Percentiles rank a stretch among this genome's conserved stretches.
These are phyloP conservation scores for Chelonia mydas DNA, from an alignment of 2,797 vertebrate species.

Conservation along the genomic window DNA sequence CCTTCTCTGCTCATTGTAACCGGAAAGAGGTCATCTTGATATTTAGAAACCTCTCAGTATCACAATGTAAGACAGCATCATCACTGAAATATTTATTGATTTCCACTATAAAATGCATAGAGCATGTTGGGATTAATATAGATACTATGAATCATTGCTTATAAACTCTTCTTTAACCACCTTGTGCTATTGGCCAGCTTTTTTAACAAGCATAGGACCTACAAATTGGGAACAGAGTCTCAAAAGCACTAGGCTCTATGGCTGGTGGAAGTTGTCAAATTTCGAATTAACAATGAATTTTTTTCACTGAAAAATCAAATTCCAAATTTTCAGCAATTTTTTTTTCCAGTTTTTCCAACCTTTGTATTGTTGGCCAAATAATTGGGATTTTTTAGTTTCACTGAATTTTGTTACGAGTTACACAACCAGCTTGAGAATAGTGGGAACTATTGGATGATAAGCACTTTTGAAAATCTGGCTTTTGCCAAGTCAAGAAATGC, in stretches of 20 bases:
- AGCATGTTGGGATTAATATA: neutral
- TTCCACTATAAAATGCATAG: neutral
- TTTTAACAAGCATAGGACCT: no score
- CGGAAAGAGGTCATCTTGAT: neutral
- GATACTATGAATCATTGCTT: neutral
- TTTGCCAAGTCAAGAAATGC: neutral
- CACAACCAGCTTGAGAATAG: neutral
- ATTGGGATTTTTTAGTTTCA: neutral
- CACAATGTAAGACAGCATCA: neutral
- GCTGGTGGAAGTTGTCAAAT: neutral
- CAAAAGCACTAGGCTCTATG: neutral
- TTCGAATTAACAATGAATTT: neutral
- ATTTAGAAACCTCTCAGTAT: neutral
- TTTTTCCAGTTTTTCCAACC: neutral
- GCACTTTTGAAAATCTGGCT: neutral
- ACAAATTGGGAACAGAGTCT: neutral
- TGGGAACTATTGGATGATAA: neutral
- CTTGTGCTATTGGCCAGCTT: neutral
- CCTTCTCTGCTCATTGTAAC: neutral
- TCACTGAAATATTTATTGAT: neutral
- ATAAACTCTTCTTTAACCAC: neutral
- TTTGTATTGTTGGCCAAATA: neutral
- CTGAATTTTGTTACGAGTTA: neutral
- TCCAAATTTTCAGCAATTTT: neutral
- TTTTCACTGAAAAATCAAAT: neutral